Base-by-base conservation (phyloP, 35 echinoderm and acorn worm species). In the Eucidaris tribuloides region DNA sequence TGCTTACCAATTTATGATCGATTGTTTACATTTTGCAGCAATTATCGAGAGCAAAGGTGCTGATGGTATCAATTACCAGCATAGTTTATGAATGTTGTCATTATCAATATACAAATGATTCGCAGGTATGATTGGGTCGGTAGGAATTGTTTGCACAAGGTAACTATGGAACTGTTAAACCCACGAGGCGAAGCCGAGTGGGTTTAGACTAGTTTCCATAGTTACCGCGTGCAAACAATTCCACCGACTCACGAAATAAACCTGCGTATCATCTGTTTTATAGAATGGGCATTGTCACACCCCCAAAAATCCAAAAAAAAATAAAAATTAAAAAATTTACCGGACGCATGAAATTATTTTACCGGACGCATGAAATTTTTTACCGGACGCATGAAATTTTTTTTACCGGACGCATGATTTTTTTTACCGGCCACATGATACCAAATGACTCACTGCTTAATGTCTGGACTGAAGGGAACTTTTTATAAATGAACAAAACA, bases 101-200 rank as follows among this genome's bases (percentile, higher is more conserved):
- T n/a, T 54, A 17, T 54, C 13, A 17, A 17, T 66, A 66, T 66
- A 66, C 63, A 66, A 66, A 66, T 66, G 63, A 66, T 18, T 18
- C 63, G 36, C 63, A 66, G 34, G 63, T 66, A 32, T 66, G 63
- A 66, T 24, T 66, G n/a, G 20, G 63, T 66, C 63, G 25, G 63
- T 66, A 66, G 63, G 63, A 28, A 32, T 66, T 66, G 63, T 66
- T 9, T 52, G n/a, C 48, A 52, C 48, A 52, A 52, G n/a, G 48
- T 52, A 52, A n/a, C n/a, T n/a, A n/a, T n/a, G n/a, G n/a, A n/a
- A n/a, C n/a, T n/a, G n/a, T n/a, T n/a, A n/a, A n/a, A 52, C 48
- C 48, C 48, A 52, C 48, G 48, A 52, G 48, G 48, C 48, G n/a
- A 11, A 52, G 48, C 48, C 48, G 9, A 52, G 48, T 52, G 48